Evolutionary conservation across 2,888 invertebrate genomes (phyloP).

Genomic region (Andrena fulva): DNA sequence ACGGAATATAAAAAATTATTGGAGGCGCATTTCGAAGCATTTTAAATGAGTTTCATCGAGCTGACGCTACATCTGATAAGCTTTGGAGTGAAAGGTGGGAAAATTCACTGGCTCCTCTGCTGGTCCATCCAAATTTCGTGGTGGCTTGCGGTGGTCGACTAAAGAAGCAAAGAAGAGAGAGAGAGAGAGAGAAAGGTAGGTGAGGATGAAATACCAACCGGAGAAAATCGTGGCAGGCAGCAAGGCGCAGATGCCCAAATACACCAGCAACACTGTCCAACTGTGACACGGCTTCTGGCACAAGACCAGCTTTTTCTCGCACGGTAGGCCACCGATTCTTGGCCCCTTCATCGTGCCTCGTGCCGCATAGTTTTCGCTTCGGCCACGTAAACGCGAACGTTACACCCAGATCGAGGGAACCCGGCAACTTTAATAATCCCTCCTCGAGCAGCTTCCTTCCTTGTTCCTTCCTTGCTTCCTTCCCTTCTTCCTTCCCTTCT

Average conservation of each 20-base stretch:
- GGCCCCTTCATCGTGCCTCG: slow-evolving; percentile 79
- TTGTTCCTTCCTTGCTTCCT: slow-evolving; percentile 58
- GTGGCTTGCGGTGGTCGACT: neutral
- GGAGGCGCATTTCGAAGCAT: neutral
- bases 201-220: slow-evolving; percentile 74
- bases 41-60: too few species aligned
- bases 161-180: neutral
- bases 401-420: slow-evolving; percentile 69
- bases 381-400: slow-evolving; percentile 76
- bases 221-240: slow-evolving; percentile 78
- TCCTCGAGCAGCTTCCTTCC: slow-evolving; percentile 54
- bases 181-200: slow-evolving; percentile 13
- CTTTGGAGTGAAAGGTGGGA: neutral
- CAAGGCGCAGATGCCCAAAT: slow-evolving; percentile 77
- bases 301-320: slow-evolving; percentile 73
- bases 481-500: slow-evolving; percentile 38
- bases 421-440: slow-evolving; percentile 74
- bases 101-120: neutral
- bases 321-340: slow-evolving; percentile 79
- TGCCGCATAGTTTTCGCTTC: slow-evolving; percentile 81
- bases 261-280: slow-evolving; percentile 75
- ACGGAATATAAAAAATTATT: neutral
- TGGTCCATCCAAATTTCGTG: neutral
- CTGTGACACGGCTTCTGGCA: slow-evolving; percentile 74
- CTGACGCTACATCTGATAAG: too few species aligned